These are phyloP conservation scores for Echinops telfairi DNA, from an alignment of 2,113 vertebrate genomes.

Conservation along the genomic window DNA sequence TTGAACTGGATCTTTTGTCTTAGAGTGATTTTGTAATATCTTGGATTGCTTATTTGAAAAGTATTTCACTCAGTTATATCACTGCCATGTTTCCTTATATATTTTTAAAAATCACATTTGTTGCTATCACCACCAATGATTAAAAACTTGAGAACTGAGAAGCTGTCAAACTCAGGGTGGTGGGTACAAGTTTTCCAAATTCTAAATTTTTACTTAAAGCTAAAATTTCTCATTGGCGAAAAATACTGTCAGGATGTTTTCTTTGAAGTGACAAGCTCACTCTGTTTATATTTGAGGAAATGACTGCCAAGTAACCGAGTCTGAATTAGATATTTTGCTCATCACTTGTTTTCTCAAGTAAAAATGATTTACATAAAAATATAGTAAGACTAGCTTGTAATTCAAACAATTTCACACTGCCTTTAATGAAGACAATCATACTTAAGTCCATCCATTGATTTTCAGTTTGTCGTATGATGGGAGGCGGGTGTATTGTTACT, in stretches of 20 bases:
- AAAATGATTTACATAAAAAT: conserved; percentile 54
- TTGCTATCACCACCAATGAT: conserved; percentile 38
- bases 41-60: conserved; percentile 1
- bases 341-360: conserved; percentile 64
- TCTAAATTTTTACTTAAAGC: conserved; percentile 67
- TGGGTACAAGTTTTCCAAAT: conserved; percentile 49
- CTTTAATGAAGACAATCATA: neutral
- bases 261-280: conserved; percentile 66
- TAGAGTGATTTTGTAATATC: neutral
- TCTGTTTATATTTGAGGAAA: conserved; percentile 70
- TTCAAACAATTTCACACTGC: neutral
- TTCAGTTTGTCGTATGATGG: too few relatives aligned
- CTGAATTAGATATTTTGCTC: conserved; percentile 72
- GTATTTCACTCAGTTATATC: neutral
- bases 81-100: conserved; percentile 9
- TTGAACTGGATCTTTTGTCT: conserved; percentile 9
- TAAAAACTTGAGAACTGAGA: conserved; percentile 43
- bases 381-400: conserved; percentile 15
- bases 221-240: conserved; percentile 70
- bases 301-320: conserved; percentile 64
- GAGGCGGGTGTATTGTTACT: too few relatives aligned
- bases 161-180: conserved; percentile 35
- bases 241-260: conserved; percentile 47
- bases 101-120: neutral
- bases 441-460: too few relatives aligned